These are phyloP conservation scores for Heliconius nattereri DNA, from an alignment of 1,140 invertebrate species.

Conservation along the genomic window DNA sequence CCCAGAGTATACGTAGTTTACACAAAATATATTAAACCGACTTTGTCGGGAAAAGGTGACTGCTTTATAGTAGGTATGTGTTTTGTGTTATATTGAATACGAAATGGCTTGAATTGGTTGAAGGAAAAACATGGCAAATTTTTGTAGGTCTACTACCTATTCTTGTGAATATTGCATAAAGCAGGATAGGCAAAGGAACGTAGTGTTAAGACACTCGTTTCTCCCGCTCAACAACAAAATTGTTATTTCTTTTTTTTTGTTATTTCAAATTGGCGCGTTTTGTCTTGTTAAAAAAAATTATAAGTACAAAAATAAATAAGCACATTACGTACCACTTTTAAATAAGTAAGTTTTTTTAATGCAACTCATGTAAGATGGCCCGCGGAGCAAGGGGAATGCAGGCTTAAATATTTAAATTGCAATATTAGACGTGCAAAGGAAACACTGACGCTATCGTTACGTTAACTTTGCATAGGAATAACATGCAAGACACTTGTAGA, in stretches of 20 bases:
- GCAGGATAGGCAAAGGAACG: not conserved
- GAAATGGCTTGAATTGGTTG: not conserved
- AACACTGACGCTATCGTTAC: slow-evolving; percentile 4
- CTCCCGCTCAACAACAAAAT: too few species aligned
- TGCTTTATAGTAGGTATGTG: not conserved
- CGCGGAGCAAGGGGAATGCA: slow-evolving; percentile 1
- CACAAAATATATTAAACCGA: slow-evolving; percentile 37
- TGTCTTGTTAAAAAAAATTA: too few species aligned
- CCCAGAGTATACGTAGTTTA: slow-evolving; percentile 39
- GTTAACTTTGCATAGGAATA: not conserved
- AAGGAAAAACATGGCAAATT: too few species aligned
- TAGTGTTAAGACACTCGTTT: too few species aligned
- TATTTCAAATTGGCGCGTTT: too few species aligned
- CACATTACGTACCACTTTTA: not conserved
- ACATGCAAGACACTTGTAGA: not conserved
- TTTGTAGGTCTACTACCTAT: too few species aligned
- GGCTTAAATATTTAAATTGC: slow-evolving; percentile 15
- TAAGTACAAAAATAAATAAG: too few species aligned
- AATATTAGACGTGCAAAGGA: slow-evolving; percentile 19
- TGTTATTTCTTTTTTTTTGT: too few species aligned
- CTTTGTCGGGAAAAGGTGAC: not conserved
- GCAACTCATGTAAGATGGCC: not conserved
- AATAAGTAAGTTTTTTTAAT: not conserved
- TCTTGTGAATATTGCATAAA: too few species aligned
- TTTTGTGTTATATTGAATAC: not conserved